Evolutionary conservation across 2,113 vertebrate genomes (phyloP).

Genomic region (Ondatra zibethicus): DNA sequence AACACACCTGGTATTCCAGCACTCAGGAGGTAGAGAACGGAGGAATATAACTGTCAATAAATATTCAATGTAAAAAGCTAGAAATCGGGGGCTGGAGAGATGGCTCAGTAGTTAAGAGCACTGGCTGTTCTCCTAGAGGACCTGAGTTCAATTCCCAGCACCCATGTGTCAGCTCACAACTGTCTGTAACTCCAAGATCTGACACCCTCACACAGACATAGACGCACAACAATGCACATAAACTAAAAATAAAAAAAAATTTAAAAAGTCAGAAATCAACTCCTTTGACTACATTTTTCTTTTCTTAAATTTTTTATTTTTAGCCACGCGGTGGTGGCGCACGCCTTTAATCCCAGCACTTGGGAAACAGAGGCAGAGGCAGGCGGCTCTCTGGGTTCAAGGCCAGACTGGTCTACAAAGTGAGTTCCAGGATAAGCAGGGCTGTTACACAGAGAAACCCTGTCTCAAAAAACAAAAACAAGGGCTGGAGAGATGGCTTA

Average conservation of each 20-base stretch:
- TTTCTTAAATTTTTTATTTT: neutral
- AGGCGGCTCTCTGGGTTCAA: neutral
- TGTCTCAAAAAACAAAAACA: neutral
- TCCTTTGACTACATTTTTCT: neutral
- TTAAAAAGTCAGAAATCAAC: neutral
- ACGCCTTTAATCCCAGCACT: neutral
- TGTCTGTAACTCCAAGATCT: no score
- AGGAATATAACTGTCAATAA: neutral
- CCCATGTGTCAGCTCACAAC: no score
- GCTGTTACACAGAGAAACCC: no score
- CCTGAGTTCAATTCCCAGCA: no score
- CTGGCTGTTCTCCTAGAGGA: no score
- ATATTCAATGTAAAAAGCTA: neutral
- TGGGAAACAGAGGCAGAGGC: neutral
- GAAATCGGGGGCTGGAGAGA: neutral
- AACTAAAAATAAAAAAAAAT: neutral
- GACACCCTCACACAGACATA: no score
- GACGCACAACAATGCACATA: no score
- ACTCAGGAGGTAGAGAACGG: neutral
- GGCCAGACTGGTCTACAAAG: neutral
- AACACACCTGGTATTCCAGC: neutral
- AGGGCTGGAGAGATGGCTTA: no score
- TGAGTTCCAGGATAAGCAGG: neutral
- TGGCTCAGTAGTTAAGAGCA: no score
- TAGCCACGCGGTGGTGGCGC: neutral